Evolutionary conservation across 2,113 vertebrate genomes (phyloP).

Genomic region (Datnioides undecimradiatus): DNA sequence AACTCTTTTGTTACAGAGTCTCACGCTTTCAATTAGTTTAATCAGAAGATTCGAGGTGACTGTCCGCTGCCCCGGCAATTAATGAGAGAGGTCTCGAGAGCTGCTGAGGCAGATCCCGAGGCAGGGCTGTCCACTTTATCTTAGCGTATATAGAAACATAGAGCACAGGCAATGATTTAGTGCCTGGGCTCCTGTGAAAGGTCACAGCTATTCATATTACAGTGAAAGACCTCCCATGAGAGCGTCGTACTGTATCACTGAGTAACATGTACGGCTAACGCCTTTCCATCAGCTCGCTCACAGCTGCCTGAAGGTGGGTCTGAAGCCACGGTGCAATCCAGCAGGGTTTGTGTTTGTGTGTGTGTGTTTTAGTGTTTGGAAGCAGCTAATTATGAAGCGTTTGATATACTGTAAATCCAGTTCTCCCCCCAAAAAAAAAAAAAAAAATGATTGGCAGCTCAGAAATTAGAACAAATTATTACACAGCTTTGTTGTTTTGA

Average conservation of each 20-base stretch:
- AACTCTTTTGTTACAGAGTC: not conserved
- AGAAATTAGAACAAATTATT: conserved; percentile 25
- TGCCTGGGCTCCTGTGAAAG: conserved; percentile 69
- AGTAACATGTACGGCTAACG: conserved; percentile 13
- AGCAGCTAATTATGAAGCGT: conserved; percentile 1
- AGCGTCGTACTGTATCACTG: conserved; percentile 23
- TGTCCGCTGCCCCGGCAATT: conserved; percentile 69
- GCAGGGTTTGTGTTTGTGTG: not conserved
- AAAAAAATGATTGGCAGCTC: conserved; percentile 31
- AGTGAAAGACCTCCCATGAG: conserved; percentile 60
- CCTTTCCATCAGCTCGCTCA: conserved; percentile 12
- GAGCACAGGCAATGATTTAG: conserved; percentile 74
- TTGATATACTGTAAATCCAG: conserved; percentile 5
- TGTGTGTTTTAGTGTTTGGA: not conserved
- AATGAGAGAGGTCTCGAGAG: conserved; percentile 66
- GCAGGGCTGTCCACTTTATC: conserved; percentile 72
- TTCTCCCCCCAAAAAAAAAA: no score
- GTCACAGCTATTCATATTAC: conserved; percentile 76
- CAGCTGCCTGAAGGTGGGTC: conserved; percentile 17
- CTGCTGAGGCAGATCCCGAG: conserved; percentile 65
- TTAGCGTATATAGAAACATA: conserved; percentile 62
- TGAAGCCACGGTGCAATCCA: not conserved
- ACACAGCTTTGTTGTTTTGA: conserved; percentile 52
- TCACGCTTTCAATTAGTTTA: conserved; percentile 60
- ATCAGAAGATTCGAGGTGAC: conserved; percentile 64